phyloP scores from a whole-genome alignment of 2,888 invertebrate genomes.

The Acanthosoma haemorrhoidale region DNA sequence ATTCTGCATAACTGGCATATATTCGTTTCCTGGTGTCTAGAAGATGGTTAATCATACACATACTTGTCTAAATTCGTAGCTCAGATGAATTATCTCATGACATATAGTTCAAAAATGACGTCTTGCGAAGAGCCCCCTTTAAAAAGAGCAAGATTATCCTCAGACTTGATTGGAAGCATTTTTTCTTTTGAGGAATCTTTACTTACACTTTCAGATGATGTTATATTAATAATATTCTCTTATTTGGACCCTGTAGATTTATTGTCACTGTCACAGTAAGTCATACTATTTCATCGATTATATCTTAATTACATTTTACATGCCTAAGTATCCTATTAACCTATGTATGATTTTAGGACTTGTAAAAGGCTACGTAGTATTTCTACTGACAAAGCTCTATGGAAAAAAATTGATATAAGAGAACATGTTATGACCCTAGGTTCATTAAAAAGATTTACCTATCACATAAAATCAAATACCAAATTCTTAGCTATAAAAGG shows the following conservation, averaged over 20 bases:
- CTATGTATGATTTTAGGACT: constrained; percentile 21
- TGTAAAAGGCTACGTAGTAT: constrained; percentile 49
- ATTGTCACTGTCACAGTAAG: constrained; percentile 54
- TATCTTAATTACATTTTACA: background rate
- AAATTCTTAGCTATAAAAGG: constrained; percentile 32
- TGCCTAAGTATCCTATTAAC: background rate
- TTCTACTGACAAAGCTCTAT: constrained; percentile 52
- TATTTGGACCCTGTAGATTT: constrained; percentile 50
- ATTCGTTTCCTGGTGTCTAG: background rate
- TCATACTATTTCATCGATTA: background rate
- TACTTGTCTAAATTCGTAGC: background rate
- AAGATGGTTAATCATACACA: background rate
- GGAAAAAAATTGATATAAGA: constrained; percentile 44
- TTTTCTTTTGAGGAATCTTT: constrained; percentile 43
- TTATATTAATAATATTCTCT: constrained; percentile 52
- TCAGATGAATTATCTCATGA: background rate
- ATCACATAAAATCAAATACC: constrained; percentile 35
- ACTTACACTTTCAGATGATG: constrained; percentile 56
- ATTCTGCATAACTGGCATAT: too few relatives aligned
- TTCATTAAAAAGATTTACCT: constrained; percentile 30
- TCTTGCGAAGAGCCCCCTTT: background rate
- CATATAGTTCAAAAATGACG: constrained; percentile 16
- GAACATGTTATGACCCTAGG: constrained; percentile 29
- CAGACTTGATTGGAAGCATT: background rate
- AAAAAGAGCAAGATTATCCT: constrained; percentile 10